Base-by-base conservation (phyloP, 2,888 invertebrate genomes). In the Erebia ligea region DNA sequence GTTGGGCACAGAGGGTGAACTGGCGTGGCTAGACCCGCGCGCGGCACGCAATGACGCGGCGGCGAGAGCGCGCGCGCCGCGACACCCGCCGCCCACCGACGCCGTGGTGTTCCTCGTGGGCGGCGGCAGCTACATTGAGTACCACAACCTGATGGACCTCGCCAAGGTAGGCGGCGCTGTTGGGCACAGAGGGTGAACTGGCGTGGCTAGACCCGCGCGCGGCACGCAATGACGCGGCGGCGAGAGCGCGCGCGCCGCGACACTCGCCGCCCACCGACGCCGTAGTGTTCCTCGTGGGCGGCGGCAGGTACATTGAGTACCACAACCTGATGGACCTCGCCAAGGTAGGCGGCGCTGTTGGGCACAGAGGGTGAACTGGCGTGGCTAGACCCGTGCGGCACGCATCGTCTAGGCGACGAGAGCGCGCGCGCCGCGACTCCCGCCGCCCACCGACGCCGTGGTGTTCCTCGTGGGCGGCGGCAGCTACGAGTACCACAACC, bases 401-500 rank as follows among this genome's bases (percentile, higher is more conserved):
- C 99, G 99, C 87, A 95, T 98, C 69, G 94, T 99, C 68, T 96
- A 98, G 79, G 94, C 96, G n/a, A 76, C 84, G 93, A 95, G 90
- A 10, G 76, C 84, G 93, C 95, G 90, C 94, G 95, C 92, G 89
- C 95, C 83, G 85, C 94, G 80, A 84, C 95, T 80, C 91, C 93
- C 95, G 73, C 95, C 96, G 75, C 98, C 98, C 87, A 96, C 96
- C 81, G 98, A 98, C 88, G 98, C 98, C 4, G 96, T 98, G 71
- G 98, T 98, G 11, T 98, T 98, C 89, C 90, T 98, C 69, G 97
- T 98, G 58, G 98, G 98, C 58, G 98, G 98, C 72, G 98, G 99
- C 64, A 99, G 99, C 94, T 99, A 99, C 85, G 99, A 99, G 90
- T 99, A 99, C 89, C 99, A 99, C 89, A 99, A 99, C 94, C 95